Base-by-base conservation (phyloP, 1,140 invertebrate genomes). In the Schlechtendalia chinensis region DNA sequence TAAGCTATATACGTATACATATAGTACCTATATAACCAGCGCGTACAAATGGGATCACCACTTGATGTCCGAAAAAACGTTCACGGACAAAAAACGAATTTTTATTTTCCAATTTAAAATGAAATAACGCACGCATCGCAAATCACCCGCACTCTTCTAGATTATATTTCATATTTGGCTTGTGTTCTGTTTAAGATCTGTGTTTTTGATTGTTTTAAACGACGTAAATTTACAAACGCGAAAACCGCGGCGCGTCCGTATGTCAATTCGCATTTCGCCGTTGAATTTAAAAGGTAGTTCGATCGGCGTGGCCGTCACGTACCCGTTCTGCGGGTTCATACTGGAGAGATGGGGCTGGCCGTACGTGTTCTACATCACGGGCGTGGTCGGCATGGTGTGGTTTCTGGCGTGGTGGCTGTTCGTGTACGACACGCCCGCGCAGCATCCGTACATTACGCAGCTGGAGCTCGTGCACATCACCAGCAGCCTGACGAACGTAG, bases 391-490 rank as follows among this genome's bases (percentile, higher is more conserved):
- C 2, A 74, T 93, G 11, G 54, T 93, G 5, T 97, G 95, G 95
- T 95, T 93, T 82, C 84, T 89, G 32, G 90, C 90, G 82, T 94
- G 93, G 93, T 87, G 91, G 83, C 87, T 90, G 67, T 86, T 93
- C 19, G 89, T 93, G 0, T 93, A 90, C 83, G 91, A 94, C 82
- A 89, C 89, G 14, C 96, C 96, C 10, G 88, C 89, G 0, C 85
- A 88, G 77, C 95, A 98, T 88, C 92, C 93, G 6, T 87, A 90
- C 63, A 97, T 98, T 71, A 89, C 89, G 0, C 84, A 87, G 1
- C 86, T 89, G 1, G 95, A 96, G 85, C 72, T 65, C 19, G 11
- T 29, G 24, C 63, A 77, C 53, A 77, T 81, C 24, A 81, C 47
- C 2, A 81, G 47, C 14, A 77, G 72, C 39, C 63, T 81, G 6